A percentile compares a stretch with the other conserved stretches of the same genome.
Conservation (phyloP, 1,140 invertebrate species). For the Drosophila guanche region DNA sequence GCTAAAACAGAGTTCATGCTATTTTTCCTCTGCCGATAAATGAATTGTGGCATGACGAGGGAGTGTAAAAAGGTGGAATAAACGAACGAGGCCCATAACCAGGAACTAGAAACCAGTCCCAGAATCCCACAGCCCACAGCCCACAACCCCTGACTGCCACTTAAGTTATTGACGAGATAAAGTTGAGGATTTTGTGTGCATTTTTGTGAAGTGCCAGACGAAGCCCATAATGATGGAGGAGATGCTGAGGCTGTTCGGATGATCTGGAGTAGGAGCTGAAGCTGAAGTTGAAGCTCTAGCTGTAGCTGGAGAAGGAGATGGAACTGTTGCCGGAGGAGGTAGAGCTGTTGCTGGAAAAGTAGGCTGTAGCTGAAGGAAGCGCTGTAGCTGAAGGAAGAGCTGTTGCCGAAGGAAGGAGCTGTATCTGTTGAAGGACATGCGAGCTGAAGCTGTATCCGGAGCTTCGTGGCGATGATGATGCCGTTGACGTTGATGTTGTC, state of each 20-base stretch:
- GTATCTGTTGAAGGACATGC: constrained; percentile 10
- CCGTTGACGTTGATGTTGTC: constrained; percentile 50
- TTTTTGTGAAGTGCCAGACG: constrained; percentile 76
- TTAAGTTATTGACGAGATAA: constrained; percentile 81
- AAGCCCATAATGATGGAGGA: constrained; percentile 69
- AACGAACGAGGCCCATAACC: neutral
- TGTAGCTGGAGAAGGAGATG: constrained; percentile 5
- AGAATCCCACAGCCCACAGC: too few relatives aligned
- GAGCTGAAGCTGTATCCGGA: constrained; percentile 28
- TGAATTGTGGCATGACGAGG: constrained; percentile 21
- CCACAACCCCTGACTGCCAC: constrained; percentile 34
- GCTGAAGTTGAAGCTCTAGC: constrained; percentile 16
- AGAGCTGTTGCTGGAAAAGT: constrained; percentile 13
- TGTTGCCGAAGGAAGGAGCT: constrained; percentile 8
- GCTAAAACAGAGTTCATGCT: constrained; percentile 49
- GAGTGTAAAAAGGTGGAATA: constrained; percentile 15
- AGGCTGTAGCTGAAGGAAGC: neutral
- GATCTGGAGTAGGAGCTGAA: constrained; percentile 17
- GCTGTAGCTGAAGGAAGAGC: constrained; percentile 15
- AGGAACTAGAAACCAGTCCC: neutral
- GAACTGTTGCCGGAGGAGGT: constrained; percentile 2
- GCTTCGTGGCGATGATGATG: constrained; percentile 36
- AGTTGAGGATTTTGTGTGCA: constrained; percentile 81
- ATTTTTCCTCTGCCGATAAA: constrained; percentile 66
- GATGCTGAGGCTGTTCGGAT: constrained; percentile 5